Evolutionary conservation across 2,797 vertebrate species (phyloP), one percentile per base, ranked within the genome.

Genomic region (Megalops cyprinoides): DNA sequence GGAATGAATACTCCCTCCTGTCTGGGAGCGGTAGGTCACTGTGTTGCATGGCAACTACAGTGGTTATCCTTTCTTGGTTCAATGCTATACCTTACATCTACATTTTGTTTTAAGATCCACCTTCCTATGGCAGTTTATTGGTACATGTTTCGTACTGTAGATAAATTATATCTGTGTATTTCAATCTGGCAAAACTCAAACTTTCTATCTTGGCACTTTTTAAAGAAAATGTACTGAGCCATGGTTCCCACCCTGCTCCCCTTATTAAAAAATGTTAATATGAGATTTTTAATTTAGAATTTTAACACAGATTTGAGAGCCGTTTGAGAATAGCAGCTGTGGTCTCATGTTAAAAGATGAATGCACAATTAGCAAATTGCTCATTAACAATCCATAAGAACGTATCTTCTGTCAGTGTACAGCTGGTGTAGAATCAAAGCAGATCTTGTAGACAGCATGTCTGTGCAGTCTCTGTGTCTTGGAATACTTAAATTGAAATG

Each of bases 201-300:
- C 4, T 39, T 39, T 5, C 8, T 4, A 39, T 58, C 60, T 14
- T 34, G 34, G 37, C 74, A 42, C 44, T 49, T 78, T 78, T 65
- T 78, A 48, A 71, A n/a, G 31, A 20, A 39, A 55, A 78, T 56
- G 34, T 28, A 78, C 10, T 53, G 15, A 58, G 76, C 14, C 10
- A 25, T 14, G 25, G 8, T 42, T 23, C 62, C 48, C 39, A 46
- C 78, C 62, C 58, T 67, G 60, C 58, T 10, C 31, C 76, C 3
- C 25, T 55, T 69, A 79, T 79, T 53, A 71, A 79, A 79, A 79
- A 79, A 71, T 79, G 62, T 55, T 71, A 71, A 79, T 71, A 25
- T 55, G 28, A 53, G 48, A 53, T 39, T 79, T 79, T 69, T 42
- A 79, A 71, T 73, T 79, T 78, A 65, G 56, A 65, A 62, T 34